phyloP scores from a whole-genome alignment of 1,140 invertebrate genomes.

The Euwallacea fornicatus region DNA sequence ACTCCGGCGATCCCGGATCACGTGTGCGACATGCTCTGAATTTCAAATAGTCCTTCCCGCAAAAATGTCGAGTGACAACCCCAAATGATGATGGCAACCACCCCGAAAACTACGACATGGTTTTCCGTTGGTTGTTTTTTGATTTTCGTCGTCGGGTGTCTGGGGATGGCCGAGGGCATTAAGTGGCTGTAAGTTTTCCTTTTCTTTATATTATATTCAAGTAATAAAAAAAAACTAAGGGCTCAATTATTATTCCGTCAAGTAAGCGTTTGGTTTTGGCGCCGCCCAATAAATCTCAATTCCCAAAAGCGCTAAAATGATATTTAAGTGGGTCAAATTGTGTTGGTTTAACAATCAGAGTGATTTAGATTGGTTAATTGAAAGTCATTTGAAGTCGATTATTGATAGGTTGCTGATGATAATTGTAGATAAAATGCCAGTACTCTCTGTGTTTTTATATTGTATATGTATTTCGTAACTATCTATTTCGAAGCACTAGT shows the following conservation, averaged over 20 bases:
- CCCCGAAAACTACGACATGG: conserved; percentile 7
- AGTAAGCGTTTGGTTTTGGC: too few species aligned
- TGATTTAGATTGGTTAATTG: neutral
- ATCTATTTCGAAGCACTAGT: too few species aligned
- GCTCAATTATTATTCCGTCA: neutral
- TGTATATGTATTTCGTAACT: too few species aligned
- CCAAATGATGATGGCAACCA: conserved; percentile 29
- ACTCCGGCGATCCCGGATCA: conserved; percentile 14
- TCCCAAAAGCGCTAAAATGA: too few species aligned
- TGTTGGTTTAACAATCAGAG: conserved; percentile 2
- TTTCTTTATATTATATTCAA: neutral
- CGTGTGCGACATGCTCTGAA: conserved; percentile 22
- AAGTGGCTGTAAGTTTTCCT: conserved; percentile 37
- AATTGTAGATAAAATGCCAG: too few species aligned
- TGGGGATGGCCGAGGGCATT: conserved; percentile 28
- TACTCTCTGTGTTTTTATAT: too few species aligned
- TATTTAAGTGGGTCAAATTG: neutral
- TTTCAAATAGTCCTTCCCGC: conserved; percentile 9
- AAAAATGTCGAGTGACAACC: conserved; percentile 13
- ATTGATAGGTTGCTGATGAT: too few species aligned
- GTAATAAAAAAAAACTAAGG: neutral
- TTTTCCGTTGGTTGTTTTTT: conserved; percentile 27
- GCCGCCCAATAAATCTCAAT: too few species aligned
- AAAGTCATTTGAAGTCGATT: too few species aligned
- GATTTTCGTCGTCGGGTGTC: conserved; percentile 20